Evolutionary conservation across 2,888 invertebrate species (phyloP).

Genomic region (Cephalotes varians): DNA sequence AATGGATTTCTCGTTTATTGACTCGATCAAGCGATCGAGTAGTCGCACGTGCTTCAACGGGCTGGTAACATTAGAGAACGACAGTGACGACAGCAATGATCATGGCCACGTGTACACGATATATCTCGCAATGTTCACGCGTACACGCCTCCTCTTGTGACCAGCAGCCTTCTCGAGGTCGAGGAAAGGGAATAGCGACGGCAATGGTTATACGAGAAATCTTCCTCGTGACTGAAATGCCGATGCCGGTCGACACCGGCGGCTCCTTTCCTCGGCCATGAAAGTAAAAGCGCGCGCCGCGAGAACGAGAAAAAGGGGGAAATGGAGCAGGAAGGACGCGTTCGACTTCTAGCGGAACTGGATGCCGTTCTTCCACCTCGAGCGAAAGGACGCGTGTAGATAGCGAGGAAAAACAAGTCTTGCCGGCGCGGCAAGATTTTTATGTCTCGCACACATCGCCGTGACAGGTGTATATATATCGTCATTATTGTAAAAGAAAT

Average conservation of each 20-base stretch:
- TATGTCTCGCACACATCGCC: background rate
- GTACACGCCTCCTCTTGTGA: background rate
- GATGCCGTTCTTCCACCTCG: slow-evolving; percentile 13
- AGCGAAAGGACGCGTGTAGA: background rate
- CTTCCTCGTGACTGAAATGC: slow-evolving; percentile 73
- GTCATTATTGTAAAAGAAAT: background rate
- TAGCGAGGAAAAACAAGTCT: background rate
- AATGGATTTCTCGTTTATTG: slow-evolving; percentile 27
- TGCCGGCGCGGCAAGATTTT: background rate
- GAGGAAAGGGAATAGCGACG: slow-evolving; percentile 71
- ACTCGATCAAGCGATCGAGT: slow-evolving; percentile 1
- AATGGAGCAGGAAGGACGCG: slow-evolving; percentile 69
- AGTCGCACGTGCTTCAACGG: background rate
- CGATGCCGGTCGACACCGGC: slow-evolving; percentile 45
- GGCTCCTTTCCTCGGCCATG: slow-evolving; percentile 73
- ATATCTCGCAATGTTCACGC: background rate
- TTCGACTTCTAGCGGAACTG: slow-evolving; percentile 14
- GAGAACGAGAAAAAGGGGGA: slow-evolving; percentile 59
- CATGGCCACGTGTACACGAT: slow-evolving; percentile 35
- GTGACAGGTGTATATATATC: background rate
- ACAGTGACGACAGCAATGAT: slow-evolving; percentile 28
- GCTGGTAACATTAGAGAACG: slow-evolving; percentile 27
- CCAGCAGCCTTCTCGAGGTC: slow-evolving; percentile 68
- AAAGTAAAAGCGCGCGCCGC: slow-evolving; percentile 71
- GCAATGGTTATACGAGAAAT: slow-evolving; percentile 71